Evolutionary conservation across 2,797 vertebrate genomes (phyloP), one percentile per base, ranked within the genome.

Genomic region (Sebastolobus altivelis): DNA sequence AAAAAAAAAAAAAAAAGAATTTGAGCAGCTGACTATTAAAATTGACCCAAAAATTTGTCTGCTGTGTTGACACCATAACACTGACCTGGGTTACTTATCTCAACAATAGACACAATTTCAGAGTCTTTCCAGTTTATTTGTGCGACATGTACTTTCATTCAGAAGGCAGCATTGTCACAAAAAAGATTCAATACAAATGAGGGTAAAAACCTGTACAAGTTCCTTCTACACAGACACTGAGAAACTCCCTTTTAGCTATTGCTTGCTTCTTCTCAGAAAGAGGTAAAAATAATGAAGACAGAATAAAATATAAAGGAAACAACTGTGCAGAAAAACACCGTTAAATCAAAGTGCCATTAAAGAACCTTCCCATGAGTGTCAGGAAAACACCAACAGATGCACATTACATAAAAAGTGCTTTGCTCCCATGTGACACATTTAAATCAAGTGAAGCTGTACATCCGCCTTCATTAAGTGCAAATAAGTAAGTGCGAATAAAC

Each of bases 61-160:
- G 33, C 46, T 54, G 20, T 59, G 43, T 5, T n/a, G 46, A 68
- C 3, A 31, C 13, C 20, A 27, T 9, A 27, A 38, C 5, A 59
- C 8, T 25, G 22, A 4, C 20, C 3, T 1, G 6, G 5, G 14
- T 37, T 27, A 70, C 11, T 76, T 43, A 52, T 27, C 14, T 33
- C 22, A 52, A 63, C 43, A 71, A 43, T 20, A 18, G 56, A 75
- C 40, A 70, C 68, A 58, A 11, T 78, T 65, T 66, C 4, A 55
- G 14, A 35, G 3, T 79, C 11, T 74, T 38, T 61, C 11, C 8
- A 27, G 12, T 92, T 90, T 90, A 90, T 89, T 93, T 87, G 56
- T 37, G 20, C 31, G 59, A 77, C 38, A 29, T 55, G 31, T 43
- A 65, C 5, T 22, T 61, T 61, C 29, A 67, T 62, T 77, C 37